A percentile compares a stretch with the other conserved stretches of the same genome.
Conservation (phyloP, 2,888 invertebrate genomes). For the Rhodophaea formosa region DNA sequence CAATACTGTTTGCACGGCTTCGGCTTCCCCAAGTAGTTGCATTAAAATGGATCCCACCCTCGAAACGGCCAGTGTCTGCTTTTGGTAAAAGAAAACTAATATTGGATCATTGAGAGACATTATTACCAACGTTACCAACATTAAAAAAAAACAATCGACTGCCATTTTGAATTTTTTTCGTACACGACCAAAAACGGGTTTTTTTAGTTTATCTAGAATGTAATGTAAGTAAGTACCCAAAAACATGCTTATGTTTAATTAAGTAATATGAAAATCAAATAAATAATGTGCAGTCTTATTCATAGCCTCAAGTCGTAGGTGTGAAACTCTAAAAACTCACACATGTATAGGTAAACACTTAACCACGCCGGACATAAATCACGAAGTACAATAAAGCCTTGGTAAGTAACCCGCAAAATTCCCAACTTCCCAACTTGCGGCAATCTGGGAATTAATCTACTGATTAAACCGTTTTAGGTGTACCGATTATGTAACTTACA, state of each 20-base stretch:
- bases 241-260: too few species aligned
- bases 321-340: not conserved
- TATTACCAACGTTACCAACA: not conserved
- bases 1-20: conserved; percentile 20
- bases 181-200: too few species aligned
- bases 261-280: too few species aligned
- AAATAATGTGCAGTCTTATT: too few species aligned
- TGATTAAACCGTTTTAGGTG: not conserved
- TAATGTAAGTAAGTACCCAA: too few species aligned
- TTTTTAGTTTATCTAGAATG: too few species aligned
- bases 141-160: too few species aligned
- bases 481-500: not conserved
- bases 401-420: not conserved
- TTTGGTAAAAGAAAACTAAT: conserved; percentile 25
- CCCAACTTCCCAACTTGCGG: not conserved
- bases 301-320: not conserved
- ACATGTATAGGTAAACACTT: not conserved
- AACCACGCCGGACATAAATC: not conserved
- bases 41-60: conserved; percentile 32
- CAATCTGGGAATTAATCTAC: not conserved
- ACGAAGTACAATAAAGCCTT: not conserved
- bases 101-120: conserved; percentile 15
- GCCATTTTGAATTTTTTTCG: too few species aligned
- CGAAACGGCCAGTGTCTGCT: conserved; percentile 25
- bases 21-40: conserved; percentile 29